phyloP scores from a whole-genome alignment of 1,140 invertebrate species.

The Cheumatopsyche charites region DNA sequence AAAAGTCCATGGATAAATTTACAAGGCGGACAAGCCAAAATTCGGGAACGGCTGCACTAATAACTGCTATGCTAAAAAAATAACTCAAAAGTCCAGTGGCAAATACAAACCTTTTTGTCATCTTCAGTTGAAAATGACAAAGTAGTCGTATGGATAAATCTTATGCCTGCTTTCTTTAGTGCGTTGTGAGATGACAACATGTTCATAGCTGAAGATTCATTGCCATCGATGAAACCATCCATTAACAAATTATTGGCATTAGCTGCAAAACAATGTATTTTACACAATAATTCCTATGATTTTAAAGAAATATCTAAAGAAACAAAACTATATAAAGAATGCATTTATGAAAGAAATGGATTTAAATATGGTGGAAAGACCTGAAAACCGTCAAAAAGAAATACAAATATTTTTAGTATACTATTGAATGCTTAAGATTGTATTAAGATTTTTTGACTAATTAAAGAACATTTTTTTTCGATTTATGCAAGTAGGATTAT shows the following conservation, averaged over 20 bases:
- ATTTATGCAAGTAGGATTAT: background rate
- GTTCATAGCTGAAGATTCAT: background rate
- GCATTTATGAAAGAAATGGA: too few species aligned
- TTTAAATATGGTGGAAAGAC: too few species aligned
- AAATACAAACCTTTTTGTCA: slow-evolving; percentile 23
- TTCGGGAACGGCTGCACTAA: background rate
- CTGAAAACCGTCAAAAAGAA: too few species aligned
- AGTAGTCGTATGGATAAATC: background rate
- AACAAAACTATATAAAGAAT: too few species aligned
- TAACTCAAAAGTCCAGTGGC: background rate
- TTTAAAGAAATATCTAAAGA: too few species aligned
- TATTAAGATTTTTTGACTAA: too few species aligned
- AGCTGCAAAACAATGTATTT: slow-evolving; percentile 60
- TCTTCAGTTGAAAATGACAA: background rate
- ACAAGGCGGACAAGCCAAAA: background rate
- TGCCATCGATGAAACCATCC: slow-evolving; percentile 87
- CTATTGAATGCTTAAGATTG: too few species aligned
- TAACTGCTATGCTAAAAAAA: background rate
- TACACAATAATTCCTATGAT: background rate
- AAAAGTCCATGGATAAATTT: background rate
- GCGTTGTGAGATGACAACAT: background rate
- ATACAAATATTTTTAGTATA: too few species aligned
- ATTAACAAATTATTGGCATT: slow-evolving; percentile 75
- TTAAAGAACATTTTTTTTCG: too few species aligned
- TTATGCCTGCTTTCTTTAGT: slow-evolving; percentile 7